Percentiles rank a stretch among this genome's conserved stretches.
These are phyloP conservation scores for Heliconius aoede DNA, from an alignment of 2,888 invertebrate genomes.

Conservation along the genomic window DNA sequence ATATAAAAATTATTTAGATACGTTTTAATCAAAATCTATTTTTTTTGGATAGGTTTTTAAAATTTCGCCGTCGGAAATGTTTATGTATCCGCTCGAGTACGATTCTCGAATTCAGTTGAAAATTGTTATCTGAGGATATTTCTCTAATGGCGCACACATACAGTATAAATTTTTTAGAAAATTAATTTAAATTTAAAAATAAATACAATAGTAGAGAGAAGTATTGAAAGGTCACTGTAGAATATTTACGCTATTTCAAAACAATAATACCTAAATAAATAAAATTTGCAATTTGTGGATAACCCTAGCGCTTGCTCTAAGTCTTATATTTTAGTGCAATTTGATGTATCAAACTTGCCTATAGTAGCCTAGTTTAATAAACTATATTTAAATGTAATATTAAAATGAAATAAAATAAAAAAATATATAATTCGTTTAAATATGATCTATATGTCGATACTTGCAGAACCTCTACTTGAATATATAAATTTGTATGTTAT, in stretches of 20 bases:
- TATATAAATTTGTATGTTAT: background rate
- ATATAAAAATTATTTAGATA: background rate
- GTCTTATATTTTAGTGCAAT: no score
- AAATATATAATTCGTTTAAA: background rate
- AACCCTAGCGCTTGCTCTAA: no score
- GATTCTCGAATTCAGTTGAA: slow-evolving; percentile 22
- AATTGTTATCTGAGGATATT: slow-evolving; percentile 4
- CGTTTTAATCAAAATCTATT: background rate
- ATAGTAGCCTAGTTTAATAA: background rate
- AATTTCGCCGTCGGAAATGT: slow-evolving; percentile 14
- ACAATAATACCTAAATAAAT: no score
- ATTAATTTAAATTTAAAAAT: slow-evolving; percentile 1
- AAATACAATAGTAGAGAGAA: no score
- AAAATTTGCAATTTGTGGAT: no score
- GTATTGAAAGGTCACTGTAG: no score
- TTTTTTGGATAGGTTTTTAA: background rate
- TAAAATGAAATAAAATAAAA: background rate
- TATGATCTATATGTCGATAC: background rate
- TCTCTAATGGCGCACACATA: background rate
- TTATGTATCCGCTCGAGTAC: background rate
- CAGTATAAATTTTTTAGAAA: background rate
- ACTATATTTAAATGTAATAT: background rate
- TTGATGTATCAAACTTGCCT: no score
- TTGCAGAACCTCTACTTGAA: background rate
- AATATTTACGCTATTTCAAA: no score